Evolutionary conservation across 2,797 vertebrate genomes (phyloP).

Genomic region (Buceros bicornis): DNA sequence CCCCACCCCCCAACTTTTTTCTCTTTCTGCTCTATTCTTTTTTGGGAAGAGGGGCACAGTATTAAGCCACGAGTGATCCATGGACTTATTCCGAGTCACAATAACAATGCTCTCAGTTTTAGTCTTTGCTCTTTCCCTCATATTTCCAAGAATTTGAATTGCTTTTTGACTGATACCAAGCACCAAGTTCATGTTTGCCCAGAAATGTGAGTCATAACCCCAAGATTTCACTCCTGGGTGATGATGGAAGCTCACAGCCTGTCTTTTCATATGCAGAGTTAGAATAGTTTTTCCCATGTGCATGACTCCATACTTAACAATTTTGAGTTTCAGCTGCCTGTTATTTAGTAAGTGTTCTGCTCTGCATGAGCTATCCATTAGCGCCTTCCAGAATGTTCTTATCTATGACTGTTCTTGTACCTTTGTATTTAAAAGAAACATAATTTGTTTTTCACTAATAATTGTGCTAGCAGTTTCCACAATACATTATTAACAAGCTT

Average conservation of each 20-base stretch:
- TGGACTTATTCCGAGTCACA: background rate
- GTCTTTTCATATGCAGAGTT: conserved; percentile 32
- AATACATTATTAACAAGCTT: conserved; percentile 36
- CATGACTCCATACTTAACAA: conserved; percentile 29
- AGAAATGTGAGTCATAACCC: conserved; percentile 60
- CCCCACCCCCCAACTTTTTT: background rate
- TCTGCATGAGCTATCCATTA: conserved; percentile 4
- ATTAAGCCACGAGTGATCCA: background rate
- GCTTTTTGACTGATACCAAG: conserved; percentile 15
- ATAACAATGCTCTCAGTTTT: background rate
- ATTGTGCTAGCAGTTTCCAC: background rate
- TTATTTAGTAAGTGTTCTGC: conserved; percentile 23
- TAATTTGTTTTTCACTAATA: conserved; percentile 31
- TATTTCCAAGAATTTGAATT: conserved; percentile 13
- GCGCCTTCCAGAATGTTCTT: conserved; percentile 31
- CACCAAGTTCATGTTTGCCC: background rate
- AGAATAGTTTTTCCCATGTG: conserved; percentile 44
- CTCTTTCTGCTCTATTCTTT: background rate
- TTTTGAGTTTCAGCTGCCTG: conserved; percentile 11
- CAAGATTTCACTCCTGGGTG: conserved; percentile 47
- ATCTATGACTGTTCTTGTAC: conserved; percentile 16
- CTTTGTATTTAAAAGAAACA: conserved; percentile 29
- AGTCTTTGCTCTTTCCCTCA: background rate
- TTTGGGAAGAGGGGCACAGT: background rate
- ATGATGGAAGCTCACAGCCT: conserved; percentile 13